A percentile compares a stretch with the other conserved stretches of the same genome.
Evolutionary conservation across 2,888 invertebrate genomes (phyloP).

Genomic region (Corythucha ciliata): DNA sequence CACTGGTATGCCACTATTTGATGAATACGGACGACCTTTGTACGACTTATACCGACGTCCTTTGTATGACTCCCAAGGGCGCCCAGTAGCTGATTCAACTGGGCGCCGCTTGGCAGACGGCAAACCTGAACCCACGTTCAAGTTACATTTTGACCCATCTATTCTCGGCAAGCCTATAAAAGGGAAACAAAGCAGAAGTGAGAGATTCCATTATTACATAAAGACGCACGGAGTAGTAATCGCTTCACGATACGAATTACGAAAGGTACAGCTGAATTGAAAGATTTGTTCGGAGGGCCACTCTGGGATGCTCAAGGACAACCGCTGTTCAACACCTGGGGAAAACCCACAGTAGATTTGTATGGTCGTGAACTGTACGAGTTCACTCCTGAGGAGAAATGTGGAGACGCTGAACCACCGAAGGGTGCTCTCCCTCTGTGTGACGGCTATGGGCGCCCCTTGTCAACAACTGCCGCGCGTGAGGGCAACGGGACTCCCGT

Average conservation of each 20-base stretch:
- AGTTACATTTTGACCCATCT: slow-evolving; percentile 6
- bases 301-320: slow-evolving; percentile 25
- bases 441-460: no score
- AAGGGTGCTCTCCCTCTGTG: no score
- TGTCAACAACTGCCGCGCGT: no score
- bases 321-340: slow-evolving; percentile 28
- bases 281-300: slow-evolving; percentile 28
- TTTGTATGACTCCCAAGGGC: slow-evolving; percentile 25
- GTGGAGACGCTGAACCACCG: slow-evolving; percentile 25
- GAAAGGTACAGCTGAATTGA: neutral
- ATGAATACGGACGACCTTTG: slow-evolving; percentile 29
- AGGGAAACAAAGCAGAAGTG: neutral
- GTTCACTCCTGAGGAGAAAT: slow-evolving; percentile 19
- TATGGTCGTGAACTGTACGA: slow-evolving; percentile 29
- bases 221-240: neutral
- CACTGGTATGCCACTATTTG: slow-evolving; percentile 16
- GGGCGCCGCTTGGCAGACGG: slow-evolving; percentile 23
- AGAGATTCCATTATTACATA: neutral
- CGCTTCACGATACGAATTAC: neutral
- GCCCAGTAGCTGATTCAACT: slow-evolving; percentile 26
- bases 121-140: slow-evolving; percentile 6
- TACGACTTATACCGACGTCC: slow-evolving; percentile 26
- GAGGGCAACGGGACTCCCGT: slow-evolving; percentile 15
- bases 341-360: slow-evolving; percentile 27
- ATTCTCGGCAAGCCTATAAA: no score